Base-by-base conservation (phyloP, 2,797 vertebrate genomes). In the Anas bernieri region DNA sequence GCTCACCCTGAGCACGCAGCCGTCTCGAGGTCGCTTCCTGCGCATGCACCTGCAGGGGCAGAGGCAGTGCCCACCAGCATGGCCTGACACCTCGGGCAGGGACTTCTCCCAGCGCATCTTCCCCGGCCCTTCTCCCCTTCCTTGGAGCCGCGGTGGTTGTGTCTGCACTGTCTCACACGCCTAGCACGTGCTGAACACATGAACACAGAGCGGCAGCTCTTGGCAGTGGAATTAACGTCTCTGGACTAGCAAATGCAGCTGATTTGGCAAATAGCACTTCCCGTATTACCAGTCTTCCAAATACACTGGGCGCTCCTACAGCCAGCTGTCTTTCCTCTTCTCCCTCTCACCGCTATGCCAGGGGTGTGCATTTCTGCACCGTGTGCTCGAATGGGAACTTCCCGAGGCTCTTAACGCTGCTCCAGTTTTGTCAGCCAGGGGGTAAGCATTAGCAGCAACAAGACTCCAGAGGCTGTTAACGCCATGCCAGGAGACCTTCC, bases 41-140 rank as follows among this genome's bases (percentile, higher is more conserved):
- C 13, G 10, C 8, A 1, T 5, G 26, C 39, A 7, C 23, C n/a
- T 4, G 0, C 18, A 37, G 48, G 28, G 1, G 28, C 20, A 13
- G 9, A 4, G 6, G 30, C 11, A 0, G 10, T 6, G 18, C 6
- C 21, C 61, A 28, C 25, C 33, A 17, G 46, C 22, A 14, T 31
- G 10, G 5, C 64, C 66, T 2, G 1, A 43, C 54, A 14, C 37
- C 41, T 45, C 81, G 17, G 39, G 7, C 17, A 31, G 41, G 54
- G 69, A 18, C 20, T 41, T 17, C 35, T 37, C 41, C 41, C 23
- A 9, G 21, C 0, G 0, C 22, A 58, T 48, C 22, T 16, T 37
- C 20, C 41, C 13, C 21, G 1, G 2, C 35, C 9, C 30, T 33
- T 12, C 76, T 76, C 59, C 58, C 58, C 54, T 33, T n/a, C 48